Base-by-base conservation (phyloP, 2,888 invertebrate species). In the Neuroscelio doddi region DNA sequence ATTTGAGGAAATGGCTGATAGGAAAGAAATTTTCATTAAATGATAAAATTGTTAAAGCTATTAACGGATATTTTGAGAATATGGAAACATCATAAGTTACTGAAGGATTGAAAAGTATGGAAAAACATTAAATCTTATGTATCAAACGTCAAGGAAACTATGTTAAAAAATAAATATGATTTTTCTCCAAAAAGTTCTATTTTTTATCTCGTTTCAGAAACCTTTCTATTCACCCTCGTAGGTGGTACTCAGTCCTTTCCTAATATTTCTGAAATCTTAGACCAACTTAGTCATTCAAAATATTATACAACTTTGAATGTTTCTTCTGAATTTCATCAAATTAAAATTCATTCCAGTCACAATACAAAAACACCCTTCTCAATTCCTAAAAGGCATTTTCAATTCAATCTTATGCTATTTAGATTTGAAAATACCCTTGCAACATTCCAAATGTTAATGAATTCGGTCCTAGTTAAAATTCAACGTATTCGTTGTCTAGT, bases 321-420 rank as follows among this genome's bases (percentile, higher is more conserved):
- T 10, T 64, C 68, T 0, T 61, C 53, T n/a, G 80, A 77, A 1
- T 80, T 74, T 51, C 75, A 75, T 53, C 81, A 81, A 57, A 76
- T 83, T 5, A 70, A 69, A 10, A 64, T 84, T 42, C 55, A 63
- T 0, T 55, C 68, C 21, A 62, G 69, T 8, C 75, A 78, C 51
- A 46, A 66, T 4, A 58, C 66, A 1, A 80, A 82, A 57, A 81
- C 80, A 0, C 80, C 76, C 1, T 78, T 82, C 36, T 74, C 69
- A 2, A 81, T 77, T 3, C 70, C 72, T 0, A 66, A 64, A 17
- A 73, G 76, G 1, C 70, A 78, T 46, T 80, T 64, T 29, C 69
- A 79, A 63, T 81, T 62, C 41, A 57, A 67, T 1, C 34, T 66
- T 0, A 76, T 80, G 75, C 73, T 77, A 3, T 81, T 80, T 36